These are phyloP conservation scores for Coluber constrictor DNA, from an alignment of 2,797 vertebrate genomes.

Conservation along the genomic window DNA sequence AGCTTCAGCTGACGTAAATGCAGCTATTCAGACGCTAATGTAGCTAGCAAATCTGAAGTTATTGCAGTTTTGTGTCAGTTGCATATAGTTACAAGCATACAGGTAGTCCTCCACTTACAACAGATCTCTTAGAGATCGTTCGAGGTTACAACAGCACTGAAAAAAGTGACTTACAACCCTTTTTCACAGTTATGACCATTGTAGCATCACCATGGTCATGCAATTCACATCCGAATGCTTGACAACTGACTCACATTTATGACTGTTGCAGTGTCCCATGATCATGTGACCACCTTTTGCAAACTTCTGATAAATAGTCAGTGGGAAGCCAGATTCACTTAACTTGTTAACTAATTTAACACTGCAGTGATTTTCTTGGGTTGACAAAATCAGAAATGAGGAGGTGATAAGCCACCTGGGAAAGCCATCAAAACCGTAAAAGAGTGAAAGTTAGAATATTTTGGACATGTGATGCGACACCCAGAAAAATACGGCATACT, in stretches of 20 bases:
- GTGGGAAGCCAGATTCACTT: not conserved
- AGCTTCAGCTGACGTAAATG: not conserved
- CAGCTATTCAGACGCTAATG: not conserved
- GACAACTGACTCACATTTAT: not conserved
- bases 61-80: not conserved
- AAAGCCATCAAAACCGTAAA: no score
- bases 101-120: not conserved
- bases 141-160: not conserved
- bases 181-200: not conserved
- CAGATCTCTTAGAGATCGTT: not conserved
- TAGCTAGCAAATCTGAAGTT: not conserved
- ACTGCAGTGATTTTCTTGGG: not conserved
- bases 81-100: not conserved
- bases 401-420: no score
- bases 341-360: no score
- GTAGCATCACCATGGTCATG: not conserved
- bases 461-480: no score
- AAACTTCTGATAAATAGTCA: not conserved
- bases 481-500: no score
- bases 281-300: not conserved
- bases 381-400: no score
- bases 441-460: no score
- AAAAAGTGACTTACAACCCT: not conserved
- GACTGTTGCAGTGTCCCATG: not conserved
- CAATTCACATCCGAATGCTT: not conserved